These are phyloP conservation scores for Sisor rabdophorus DNA, from an alignment of 2,113 vertebrate species.

Conservation along the genomic window DNA sequence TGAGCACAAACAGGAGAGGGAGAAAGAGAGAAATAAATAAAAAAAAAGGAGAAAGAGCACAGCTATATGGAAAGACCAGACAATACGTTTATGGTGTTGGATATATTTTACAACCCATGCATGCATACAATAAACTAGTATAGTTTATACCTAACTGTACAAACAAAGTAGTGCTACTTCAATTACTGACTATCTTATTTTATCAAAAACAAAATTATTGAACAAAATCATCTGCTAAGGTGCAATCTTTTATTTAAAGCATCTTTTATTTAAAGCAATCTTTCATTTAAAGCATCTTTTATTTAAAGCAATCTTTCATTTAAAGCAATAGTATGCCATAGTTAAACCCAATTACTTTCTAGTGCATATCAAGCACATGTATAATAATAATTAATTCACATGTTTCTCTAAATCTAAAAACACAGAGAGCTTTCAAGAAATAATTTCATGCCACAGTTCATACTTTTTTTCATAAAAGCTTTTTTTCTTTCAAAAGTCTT, in stretches of 20 bases:
- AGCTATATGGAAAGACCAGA: conserved; percentile 32
- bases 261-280: neutral
- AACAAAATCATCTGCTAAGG: neutral
- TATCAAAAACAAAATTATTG: neutral
- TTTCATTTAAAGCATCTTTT: neutral
- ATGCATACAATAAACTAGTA: conserved; percentile 16
- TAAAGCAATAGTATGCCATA: neutral
- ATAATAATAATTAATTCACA: neutral
- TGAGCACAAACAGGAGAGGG: conserved; percentile 20
- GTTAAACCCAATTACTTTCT: neutral
- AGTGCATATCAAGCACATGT: neutral
- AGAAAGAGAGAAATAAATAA: conserved; percentile 27
- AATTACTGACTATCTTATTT: neutral
- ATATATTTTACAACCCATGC: conserved; percentile 10
- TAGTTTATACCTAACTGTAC: neutral
- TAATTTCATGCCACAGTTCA: neutral
- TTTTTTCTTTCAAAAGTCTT: neutral
- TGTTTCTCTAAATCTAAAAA: neutral
- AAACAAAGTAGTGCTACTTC: neutral
- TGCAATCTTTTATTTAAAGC: no score
- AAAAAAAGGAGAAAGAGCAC: conserved; percentile 33
- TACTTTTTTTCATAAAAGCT: neutral
- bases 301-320: neutral
- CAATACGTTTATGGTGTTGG: conserved; percentile 23
- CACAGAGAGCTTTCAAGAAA: neutral